Conservation (phyloP, 2,888 invertebrate species). For the Drosophila differens region DNA sequence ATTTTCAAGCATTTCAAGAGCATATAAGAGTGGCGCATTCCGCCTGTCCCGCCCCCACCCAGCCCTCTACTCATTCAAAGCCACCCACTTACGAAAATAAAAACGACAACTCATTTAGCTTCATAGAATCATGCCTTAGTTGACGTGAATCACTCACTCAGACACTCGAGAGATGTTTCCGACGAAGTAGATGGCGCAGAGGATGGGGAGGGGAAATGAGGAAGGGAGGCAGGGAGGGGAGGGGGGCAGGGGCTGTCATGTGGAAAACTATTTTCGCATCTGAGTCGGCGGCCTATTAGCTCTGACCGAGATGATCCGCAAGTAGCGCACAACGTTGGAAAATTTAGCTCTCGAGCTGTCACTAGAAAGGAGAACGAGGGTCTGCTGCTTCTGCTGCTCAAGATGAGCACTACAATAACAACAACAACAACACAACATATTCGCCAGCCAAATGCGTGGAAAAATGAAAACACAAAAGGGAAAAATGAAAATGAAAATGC, state of each 20-base stretch:
- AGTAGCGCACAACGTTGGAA: constrained; percentile 47
- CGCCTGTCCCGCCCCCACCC: not conserved
- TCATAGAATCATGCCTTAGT: constrained; percentile 75
- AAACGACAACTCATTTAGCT: constrained; percentile 78
- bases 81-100: constrained; percentile 61
- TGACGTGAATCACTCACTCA: constrained; percentile 80
- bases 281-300: constrained; percentile 68
- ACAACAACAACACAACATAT: constrained; percentile 3
- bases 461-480: constrained; percentile 17
- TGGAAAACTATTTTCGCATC: constrained; percentile 71
- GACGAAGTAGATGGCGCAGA: not conserved
- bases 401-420: constrained; percentile 32
- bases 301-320: constrained; percentile 64
- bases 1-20: constrained; percentile 49
- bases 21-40: constrained; percentile 24
- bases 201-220: not conserved
- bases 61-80: not conserved
- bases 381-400: constrained; percentile 12
- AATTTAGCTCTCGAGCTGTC: constrained; percentile 73
- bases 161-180: constrained; percentile 55
- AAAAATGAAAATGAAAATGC: constrained; percentile 66
- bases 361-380: constrained; percentile 50
- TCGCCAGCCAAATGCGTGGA: constrained; percentile 53
- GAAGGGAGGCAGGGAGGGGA: not conserved
- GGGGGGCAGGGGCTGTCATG: not conserved